Evolutionary conservation across 2,113 vertebrate species (phyloP).

Genomic region (Astatotilapia flaviijosephi): DNA sequence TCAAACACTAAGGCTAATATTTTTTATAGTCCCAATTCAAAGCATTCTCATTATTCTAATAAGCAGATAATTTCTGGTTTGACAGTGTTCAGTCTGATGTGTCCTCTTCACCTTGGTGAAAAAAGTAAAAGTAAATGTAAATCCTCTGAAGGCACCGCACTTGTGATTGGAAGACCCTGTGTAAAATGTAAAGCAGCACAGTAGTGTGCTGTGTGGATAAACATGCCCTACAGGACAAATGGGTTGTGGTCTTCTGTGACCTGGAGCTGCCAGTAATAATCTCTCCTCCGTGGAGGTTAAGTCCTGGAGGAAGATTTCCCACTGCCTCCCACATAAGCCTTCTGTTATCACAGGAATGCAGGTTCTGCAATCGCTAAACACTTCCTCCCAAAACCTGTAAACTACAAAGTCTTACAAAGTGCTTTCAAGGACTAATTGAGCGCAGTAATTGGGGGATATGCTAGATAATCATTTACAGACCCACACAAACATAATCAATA

Average conservation of each 20-base stretch:
- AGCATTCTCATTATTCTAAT: not conserved
- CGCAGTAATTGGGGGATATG: not conserved
- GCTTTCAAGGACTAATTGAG: constrained; percentile 54
- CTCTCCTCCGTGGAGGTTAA: constrained; percentile 49
- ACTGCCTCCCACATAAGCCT: constrained; percentile 45
- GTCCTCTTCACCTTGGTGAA: not conserved
- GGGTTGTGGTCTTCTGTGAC: constrained; percentile 34
- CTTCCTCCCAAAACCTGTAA: constrained; percentile 12
- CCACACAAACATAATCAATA: not conserved
- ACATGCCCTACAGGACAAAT: constrained; percentile 33
- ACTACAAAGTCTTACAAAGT: constrained; percentile 27
- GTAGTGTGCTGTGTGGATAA: not conserved
- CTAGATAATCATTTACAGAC: not conserved
- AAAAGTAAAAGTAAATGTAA: not conserved
- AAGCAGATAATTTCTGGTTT: not conserved
- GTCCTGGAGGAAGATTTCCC: constrained; percentile 46
- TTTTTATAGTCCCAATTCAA: not conserved
- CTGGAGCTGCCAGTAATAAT: constrained; percentile 46
- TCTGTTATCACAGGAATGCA: constrained; percentile 63
- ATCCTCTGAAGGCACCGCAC: not conserved
- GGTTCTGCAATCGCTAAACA: constrained; percentile 45
- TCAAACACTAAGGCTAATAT: not conserved
- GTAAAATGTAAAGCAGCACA: not conserved
- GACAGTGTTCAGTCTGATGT: not conserved
- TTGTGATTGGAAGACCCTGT: not conserved